Evolutionary conservation across 2,888 invertebrate species (phyloP).

Genomic region (Temnothorax ravouxi): DNA sequence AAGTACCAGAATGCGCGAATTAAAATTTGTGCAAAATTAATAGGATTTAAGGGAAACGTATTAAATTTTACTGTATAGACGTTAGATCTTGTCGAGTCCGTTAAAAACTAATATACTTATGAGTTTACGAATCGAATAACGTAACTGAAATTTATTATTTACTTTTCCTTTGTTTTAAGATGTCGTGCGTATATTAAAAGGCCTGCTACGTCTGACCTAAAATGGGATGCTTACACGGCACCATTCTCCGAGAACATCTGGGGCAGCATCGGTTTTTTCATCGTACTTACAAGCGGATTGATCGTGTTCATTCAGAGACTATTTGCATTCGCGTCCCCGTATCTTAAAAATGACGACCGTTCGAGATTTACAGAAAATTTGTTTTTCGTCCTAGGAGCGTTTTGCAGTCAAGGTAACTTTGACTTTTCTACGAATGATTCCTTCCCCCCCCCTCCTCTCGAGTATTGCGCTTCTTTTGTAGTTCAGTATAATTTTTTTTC

Average conservation of each 20-base stretch:
- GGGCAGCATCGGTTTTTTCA: conserved; percentile 77
- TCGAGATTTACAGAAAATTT: conserved; percentile 74
- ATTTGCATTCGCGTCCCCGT: not conserved
- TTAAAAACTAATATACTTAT: not conserved
- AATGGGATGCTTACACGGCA: conserved; percentile 82
- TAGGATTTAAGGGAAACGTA: not conserved
- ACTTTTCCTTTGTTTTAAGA: conserved; percentile 67
- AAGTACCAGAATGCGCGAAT: not conserved
- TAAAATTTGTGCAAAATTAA: not conserved
- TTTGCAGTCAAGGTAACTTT: conserved; percentile 81
- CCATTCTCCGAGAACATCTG: conserved; percentile 82
- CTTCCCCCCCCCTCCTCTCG: not conserved
- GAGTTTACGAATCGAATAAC: not conserved
- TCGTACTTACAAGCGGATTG: conserved; percentile 73
- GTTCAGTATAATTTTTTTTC: not conserved
- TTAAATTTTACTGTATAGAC: not conserved
- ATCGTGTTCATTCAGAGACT: conserved; percentile 71
- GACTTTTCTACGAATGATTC: not conserved
- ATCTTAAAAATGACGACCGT: not conserved
- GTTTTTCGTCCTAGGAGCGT: conserved; percentile 81
- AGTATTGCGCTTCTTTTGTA: not conserved
- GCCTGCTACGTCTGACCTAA: conserved; percentile 78
- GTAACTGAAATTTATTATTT: not conserved
- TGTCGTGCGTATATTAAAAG: conserved; percentile 82
- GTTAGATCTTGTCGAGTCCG: not conserved